phyloP scores from a whole-genome alignment of 2,888 invertebrate genomes.

The Aporophyla lueneburgensis region DNA sequence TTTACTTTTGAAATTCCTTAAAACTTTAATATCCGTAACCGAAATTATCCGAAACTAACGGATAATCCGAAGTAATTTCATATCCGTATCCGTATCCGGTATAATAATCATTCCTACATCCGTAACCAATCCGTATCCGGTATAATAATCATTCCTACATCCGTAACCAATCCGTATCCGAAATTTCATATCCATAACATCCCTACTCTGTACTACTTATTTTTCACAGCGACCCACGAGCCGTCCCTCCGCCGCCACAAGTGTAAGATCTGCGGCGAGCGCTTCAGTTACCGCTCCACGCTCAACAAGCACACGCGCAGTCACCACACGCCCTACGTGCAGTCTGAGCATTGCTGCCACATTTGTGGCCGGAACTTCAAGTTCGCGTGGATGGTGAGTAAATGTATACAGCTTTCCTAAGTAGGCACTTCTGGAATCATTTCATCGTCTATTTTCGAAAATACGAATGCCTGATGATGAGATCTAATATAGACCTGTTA shows the following conservation, averaged over 20 bases:
- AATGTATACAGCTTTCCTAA: not conserved
- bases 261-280: conserved; percentile 77
- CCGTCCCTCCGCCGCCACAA: conserved; percentile 77
- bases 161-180: no score
- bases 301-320: conserved; percentile 82
- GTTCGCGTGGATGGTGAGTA: conserved; percentile 82
- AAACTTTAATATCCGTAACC: no score
- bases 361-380: conserved; percentile 74
- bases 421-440: not conserved
- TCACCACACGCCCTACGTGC: conserved; percentile 74
- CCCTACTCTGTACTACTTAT: not conserved
- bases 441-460: not conserved
- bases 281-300: conserved; percentile 85
- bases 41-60: no score
- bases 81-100: no score
- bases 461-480: not conserved
- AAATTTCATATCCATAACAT: no score
- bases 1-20: no score
- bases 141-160: no score
- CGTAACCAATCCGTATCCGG: no score
- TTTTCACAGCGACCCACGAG: conserved; percentile 79
- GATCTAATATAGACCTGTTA: not conserved
- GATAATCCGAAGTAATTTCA: no score
- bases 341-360: conserved; percentile 73
- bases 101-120: no score